These are phyloP conservation scores for Lophotriccus pileatus DNA, from an alignment of 2,797 vertebrate species.

Conservation along the genomic window DNA sequence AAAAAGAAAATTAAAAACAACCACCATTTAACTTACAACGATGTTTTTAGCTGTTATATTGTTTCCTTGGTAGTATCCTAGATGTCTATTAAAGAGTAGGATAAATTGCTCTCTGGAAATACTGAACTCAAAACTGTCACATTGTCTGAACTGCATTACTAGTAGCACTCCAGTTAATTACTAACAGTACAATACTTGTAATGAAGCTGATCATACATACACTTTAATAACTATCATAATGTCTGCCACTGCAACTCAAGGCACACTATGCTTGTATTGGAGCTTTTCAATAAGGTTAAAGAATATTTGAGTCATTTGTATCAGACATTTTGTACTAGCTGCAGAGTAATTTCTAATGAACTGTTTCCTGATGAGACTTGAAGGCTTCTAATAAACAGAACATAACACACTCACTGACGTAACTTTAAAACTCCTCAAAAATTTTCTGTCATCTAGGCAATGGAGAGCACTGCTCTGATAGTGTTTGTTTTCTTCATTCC, in stretches of 20 bases:
- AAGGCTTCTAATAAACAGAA: constrained; percentile 3
- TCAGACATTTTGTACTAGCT: background rate
- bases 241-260: background rate
- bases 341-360: constrained; percentile 11
- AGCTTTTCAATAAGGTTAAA: background rate
- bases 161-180: background rate
- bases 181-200: background rate
- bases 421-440: background rate
- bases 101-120: background rate
- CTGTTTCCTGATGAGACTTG: constrained; percentile 16
- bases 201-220: background rate
- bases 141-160: background rate
- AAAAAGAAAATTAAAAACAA: background rate
- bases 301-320: background rate
- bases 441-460: background rate
- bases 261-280: background rate
- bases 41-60: background rate
- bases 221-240: background rate
- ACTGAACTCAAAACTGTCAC: background rate
- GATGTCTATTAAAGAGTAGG: background rate
- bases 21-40: background rate
- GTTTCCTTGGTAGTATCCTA: background rate
- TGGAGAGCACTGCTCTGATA: background rate
- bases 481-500: background rate
- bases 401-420: background rate